phyloP scores from a whole-genome alignment of 1,140 invertebrate species.

The Microplitis mediator region DNA sequence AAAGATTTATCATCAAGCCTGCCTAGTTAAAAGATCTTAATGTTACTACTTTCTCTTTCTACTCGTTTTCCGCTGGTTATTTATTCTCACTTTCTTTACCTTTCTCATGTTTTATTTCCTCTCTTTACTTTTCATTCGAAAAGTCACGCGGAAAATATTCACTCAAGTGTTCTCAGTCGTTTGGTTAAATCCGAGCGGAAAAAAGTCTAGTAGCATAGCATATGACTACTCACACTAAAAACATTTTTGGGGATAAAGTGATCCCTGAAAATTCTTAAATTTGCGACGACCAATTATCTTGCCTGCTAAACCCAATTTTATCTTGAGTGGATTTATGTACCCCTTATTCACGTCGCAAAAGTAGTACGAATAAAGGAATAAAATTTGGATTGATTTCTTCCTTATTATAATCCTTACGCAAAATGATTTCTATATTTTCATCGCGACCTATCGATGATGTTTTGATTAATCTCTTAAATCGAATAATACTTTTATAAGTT shows the following conservation, averaged over 20 bases:
- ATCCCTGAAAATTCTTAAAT: slow-evolving; percentile 2
- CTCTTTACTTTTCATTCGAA: background rate
- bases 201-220: background rate
- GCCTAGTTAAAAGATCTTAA: background rate
- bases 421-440: too few relatives aligned
- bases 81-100: background rate
- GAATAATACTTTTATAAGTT: too few relatives aligned
- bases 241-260: background rate
- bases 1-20: slow-evolving; percentile 7
- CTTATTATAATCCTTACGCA: too few relatives aligned
- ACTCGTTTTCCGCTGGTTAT: background rate
- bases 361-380: background rate
- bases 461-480: too few relatives aligned
- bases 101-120: background rate
- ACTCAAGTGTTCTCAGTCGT: background rate
- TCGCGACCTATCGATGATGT: too few relatives aligned
- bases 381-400: too few relatives aligned
- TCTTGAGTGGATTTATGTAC: background rate
- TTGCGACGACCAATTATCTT: slow-evolving; percentile 15
- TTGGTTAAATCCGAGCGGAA: background rate
- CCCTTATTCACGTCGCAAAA: background rate
- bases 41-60: background rate
- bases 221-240: background rate
- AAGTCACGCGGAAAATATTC: slow-evolving; percentile 18
- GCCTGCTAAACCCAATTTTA: slow-evolving; percentile 12